Evolutionary conservation across 2,113 vertebrate species (phyloP).

Genomic region (Rhabdomys dilectus): DNA sequence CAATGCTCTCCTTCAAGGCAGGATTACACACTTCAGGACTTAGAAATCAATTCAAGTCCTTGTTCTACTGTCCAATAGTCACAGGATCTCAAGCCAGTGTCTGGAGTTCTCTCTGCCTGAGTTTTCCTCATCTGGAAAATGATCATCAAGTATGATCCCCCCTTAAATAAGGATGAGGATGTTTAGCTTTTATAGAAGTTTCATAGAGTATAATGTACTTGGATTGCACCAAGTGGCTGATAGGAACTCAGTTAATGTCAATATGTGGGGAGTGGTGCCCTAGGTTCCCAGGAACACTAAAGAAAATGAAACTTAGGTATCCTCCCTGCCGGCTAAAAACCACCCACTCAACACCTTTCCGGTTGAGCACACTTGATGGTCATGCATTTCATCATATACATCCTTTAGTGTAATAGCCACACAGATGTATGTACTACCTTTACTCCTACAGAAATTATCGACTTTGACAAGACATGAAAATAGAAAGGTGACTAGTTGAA

Average conservation of each 20-base stretch:
- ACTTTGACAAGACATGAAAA: background rate
- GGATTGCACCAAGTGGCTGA: background rate
- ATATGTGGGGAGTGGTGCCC: background rate
- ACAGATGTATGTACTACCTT: no score
- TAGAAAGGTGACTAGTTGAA: background rate
- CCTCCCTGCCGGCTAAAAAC: background rate
- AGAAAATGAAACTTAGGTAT: background rate
- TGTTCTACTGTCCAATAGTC: background rate
- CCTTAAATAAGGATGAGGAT: background rate
- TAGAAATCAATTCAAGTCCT: background rate
- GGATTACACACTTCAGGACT: background rate
- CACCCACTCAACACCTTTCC: background rate
- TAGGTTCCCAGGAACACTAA: background rate
- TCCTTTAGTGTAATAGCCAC: background rate
- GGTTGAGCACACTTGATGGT: background rate
- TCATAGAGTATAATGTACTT: background rate
- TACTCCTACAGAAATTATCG: background rate
- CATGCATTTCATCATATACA: background rate
- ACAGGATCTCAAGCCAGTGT: background rate
- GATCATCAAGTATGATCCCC: background rate
- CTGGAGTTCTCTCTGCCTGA: conserved; percentile 1
- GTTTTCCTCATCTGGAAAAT: background rate
- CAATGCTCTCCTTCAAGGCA: background rate
- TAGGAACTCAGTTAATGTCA: background rate
- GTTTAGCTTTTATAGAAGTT: background rate